Evolutionary conservation across 1,140 invertebrate species (phyloP).

Genomic region (Macrosteles quadrilineatus): DNA sequence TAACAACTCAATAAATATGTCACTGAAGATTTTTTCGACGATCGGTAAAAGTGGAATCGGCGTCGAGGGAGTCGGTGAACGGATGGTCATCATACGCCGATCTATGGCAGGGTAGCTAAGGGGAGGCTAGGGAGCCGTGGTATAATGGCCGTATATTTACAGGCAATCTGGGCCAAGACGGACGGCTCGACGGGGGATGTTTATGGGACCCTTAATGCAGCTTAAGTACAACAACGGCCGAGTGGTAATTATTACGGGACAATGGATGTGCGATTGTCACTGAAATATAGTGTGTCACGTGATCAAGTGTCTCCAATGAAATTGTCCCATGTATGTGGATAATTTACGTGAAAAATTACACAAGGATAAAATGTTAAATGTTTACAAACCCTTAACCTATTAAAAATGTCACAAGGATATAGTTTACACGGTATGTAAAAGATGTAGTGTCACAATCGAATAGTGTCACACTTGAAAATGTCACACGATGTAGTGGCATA

Average conservation of each 20-base stretch:
- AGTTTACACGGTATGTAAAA: no score
- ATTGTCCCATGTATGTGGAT: no score
- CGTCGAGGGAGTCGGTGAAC: constrained; percentile 3
- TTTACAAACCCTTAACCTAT: no score
- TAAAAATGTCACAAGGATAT: no score
- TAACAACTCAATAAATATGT: neutral
- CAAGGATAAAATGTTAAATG: no score
- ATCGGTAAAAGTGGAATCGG: constrained; percentile 6
- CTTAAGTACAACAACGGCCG: neutral
- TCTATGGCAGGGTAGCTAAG: neutral
- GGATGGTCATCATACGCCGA: neutral
- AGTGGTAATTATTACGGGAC: neutral
- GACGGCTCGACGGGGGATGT: neutral
- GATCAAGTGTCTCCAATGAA: no score
- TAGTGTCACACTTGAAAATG: no score
- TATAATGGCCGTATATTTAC: constrained; percentile 8
- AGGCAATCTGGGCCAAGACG: constrained; percentile 15
- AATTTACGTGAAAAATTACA: no score
- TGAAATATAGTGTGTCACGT: no score
- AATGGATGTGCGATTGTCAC: no score
- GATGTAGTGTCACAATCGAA: no score
- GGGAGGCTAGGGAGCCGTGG: neutral
- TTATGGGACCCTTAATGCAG: constrained; percentile 12
- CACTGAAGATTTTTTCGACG: neutral
- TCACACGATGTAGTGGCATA: no score